Base-by-base conservation (phyloP, 1,140 invertebrate species). In the Panagrolaimus sp. region DNA sequence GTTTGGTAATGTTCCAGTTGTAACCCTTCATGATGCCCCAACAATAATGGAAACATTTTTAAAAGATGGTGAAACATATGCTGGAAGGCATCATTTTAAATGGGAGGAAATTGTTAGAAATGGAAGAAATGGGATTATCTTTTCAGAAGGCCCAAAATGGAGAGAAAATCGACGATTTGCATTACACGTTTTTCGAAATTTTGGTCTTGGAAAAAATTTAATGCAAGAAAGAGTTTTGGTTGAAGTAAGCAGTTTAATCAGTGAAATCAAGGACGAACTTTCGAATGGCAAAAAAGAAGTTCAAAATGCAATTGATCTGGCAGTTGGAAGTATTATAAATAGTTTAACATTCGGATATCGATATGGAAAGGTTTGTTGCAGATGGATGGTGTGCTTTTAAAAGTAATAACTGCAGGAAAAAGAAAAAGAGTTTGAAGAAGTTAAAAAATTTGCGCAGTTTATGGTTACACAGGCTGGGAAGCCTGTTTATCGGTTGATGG, bases 131-230 rank as follows among this genome's bases (percentile, higher is more conserved):
- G 72, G 72, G 13, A 63, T 74, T 38, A 66, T 74, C 25, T 31
- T 57, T 13, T 51, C 69, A 9, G 62, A 72, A 23, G 72, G 72
- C 2, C 53, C 63, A 31, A 25, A 72, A 20, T 74, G 73, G 73
- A 16, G 51, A 11, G 74, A 72, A 38, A 46, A 71, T n/a, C 42
- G 73, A 23, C 43, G 73, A n/a, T 76, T 74, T 63, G 65, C 70
- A 23, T 31, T 74, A 16, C 73, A 76, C 14, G 65, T 73, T 27
- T 68, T 74, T 38, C 70, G 73, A 25, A 70, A 74, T 68, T 74
- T 74, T 63, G 73, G 73, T 0, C 47, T 74, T 27, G 73, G 73
- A 20, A 71, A 72, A 44, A 76, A 74, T 69, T 23, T 74, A 23
- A 74, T 74, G 72, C 53, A 74, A 38, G 44, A 76, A 27, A 57